Evolutionary conservation across 1,140 invertebrate species (phyloP), one percentile per base, ranked within the genome.

Genomic region (Drosophila bocqueti): DNA sequence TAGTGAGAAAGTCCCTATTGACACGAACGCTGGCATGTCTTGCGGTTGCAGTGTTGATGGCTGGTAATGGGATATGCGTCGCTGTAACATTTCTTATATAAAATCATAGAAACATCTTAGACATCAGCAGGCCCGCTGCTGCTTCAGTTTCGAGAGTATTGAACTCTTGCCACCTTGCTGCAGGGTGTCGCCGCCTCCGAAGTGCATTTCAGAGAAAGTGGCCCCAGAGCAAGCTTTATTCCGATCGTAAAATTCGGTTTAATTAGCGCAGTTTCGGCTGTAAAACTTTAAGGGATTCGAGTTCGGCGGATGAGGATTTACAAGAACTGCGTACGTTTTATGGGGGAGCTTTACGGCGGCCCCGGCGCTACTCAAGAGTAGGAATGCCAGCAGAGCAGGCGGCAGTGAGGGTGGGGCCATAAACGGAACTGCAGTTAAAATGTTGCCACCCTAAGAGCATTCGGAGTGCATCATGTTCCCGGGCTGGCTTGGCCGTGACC

Each of bases 201-300:
- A 67, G 26, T 40, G 38, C 42, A 69, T 49, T 15, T 24, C 16
- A 29, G 43, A 16, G 66, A 71, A 71, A 71, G 67, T 43, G 21
- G 34, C n/a, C 29, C 46, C 18, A n/a, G 13, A 3, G 40, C 16
- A 15, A 45, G 24, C 52, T 73, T 65, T 66, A 47, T 50, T 60
- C 29, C 29, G 10, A 43, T 77, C 42, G 45, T 77, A 49, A 77
- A 77, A 57, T 61, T 43, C 18, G 26, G 55, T 76, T 68, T 75
- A 61, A 76, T 76, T 61, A 52, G 40, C 29, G 26, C 24, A 29
- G 73, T 36, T 61, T 29, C 36, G 29, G 34, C 34, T 24, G 40
- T 75, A 34, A 59, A 74, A 52, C 13, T 76, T 76, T 76, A 42
- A 55, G 47, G 52, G 63, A 45, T 72, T 72, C 59, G 29, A 75